Conservation (phyloP, 1,140 invertebrate genomes). For the Hylyphantes graminicola region DNA sequence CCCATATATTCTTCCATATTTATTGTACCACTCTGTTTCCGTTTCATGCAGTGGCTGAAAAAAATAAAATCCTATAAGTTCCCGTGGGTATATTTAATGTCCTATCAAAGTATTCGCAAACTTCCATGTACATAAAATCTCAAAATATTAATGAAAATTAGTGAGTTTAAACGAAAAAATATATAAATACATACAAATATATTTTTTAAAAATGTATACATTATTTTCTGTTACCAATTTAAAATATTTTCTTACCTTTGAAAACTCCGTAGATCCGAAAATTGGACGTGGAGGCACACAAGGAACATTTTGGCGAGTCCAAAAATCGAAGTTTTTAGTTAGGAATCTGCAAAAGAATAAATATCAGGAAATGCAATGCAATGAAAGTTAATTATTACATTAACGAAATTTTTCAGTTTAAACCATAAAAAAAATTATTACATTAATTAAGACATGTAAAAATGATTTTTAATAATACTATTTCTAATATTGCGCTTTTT, state of each 20-base stretch:
- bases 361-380: neutral
- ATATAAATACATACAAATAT: too few relatives aligned
- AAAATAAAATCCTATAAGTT: neutral
- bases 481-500: too few relatives aligned
- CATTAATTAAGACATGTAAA: too few relatives aligned
- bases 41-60: slow-evolving; percentile 22
- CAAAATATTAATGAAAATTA: too few relatives aligned
- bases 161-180: too few relatives aligned
- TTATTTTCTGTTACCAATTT: too few relatives aligned
- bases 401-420: neutral
- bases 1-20: slow-evolving; percentile 38
- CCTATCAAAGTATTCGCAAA: too few relatives aligned
- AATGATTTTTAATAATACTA: too few relatives aligned
- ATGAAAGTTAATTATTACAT: neutral
- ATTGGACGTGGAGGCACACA: neutral
- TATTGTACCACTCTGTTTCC: slow-evolving; percentile 14
- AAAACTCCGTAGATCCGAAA: neutral
- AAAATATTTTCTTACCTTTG: slow-evolving; percentile 5
- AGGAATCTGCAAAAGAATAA: slow-evolving; percentile 1
- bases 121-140: too few relatives aligned
- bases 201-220: too few relatives aligned
- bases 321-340: neutral
- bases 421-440: too few relatives aligned
- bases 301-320: slow-evolving; percentile 30
- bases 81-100: too few relatives aligned